These are phyloP conservation scores for Leptobrachium leishanense DNA, from an alignment of 2,113 vertebrate genomes.

Conservation along the genomic window DNA sequence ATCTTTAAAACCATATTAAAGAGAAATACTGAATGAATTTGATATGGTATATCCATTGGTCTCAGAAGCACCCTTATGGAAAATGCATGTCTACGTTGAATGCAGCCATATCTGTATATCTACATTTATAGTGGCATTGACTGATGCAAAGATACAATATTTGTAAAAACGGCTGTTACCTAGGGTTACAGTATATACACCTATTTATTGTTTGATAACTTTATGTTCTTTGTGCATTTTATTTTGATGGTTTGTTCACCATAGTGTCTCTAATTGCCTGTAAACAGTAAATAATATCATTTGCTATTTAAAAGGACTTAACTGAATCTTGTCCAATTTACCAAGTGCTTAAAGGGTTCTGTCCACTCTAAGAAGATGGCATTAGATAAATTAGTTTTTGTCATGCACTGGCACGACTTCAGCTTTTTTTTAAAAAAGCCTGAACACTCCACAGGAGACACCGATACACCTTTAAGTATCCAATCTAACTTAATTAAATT, in stretches of 20 bases:
- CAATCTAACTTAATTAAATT: slow-evolving; percentile 69
- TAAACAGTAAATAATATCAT: slow-evolving; percentile 21
- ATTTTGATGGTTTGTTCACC: not conserved
- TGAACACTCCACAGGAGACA: slow-evolving; percentile 48
- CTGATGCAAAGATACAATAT: too few species aligned
- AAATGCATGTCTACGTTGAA: too few species aligned
- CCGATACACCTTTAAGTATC: slow-evolving; percentile 61
- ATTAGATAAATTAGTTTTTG: slow-evolving; percentile 51
- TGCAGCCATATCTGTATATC: too few species aligned
- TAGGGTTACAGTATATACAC: too few species aligned
- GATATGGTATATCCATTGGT: too few species aligned
- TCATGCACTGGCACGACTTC: slow-evolving; percentile 47
- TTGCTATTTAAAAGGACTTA: slow-evolving; percentile 36
- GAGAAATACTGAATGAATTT: too few species aligned
- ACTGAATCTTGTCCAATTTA: slow-evolving; percentile 40
- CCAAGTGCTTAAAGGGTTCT: slow-evolving; percentile 43
- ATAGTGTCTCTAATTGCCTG: slow-evolving; percentile 17
- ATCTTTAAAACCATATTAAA: too few species aligned
- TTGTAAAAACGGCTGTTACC: too few species aligned
- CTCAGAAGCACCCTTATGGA: too few species aligned
- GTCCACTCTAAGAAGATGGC: slow-evolving; percentile 20
- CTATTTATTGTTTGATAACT: too few species aligned
- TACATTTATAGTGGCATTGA: too few species aligned
- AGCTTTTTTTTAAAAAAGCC: slow-evolving; percentile 47
- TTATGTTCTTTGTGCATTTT: not conserved